Conservation (phyloP, 1,140 invertebrate species). For the Microplitis mediator region DNA sequence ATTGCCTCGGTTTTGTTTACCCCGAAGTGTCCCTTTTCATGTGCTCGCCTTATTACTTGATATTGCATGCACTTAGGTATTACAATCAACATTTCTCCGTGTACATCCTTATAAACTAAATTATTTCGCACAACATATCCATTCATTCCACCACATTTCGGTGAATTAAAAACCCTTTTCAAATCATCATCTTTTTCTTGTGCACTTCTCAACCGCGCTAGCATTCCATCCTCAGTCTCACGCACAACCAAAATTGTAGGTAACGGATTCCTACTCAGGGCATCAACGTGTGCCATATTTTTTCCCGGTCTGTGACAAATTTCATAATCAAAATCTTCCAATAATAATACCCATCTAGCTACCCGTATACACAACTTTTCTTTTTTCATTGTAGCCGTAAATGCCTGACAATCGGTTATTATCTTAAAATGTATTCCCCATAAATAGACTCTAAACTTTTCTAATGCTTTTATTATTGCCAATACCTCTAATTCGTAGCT, state of each 20-base stretch:
- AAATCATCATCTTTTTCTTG: conserved; percentile 23
- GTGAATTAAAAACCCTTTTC: not conserved
- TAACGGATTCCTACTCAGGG: conserved; percentile 42
- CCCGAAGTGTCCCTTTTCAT: conserved; percentile 48
- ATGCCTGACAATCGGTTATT: conserved; percentile 49
- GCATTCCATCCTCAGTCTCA: conserved; percentile 28
- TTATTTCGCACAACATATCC: not conserved
- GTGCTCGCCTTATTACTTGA: conserved; percentile 30
- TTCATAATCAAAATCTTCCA: conserved; percentile 38
- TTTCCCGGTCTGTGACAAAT: conserved; percentile 37
- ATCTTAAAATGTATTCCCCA: conserved; percentile 46
- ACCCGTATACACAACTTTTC: conserved; percentile 41
- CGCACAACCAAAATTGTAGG: not conserved
- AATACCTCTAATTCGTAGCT: no score
- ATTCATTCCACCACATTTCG: not conserved
- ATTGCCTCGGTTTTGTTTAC: conserved; percentile 50
- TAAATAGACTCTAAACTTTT: conserved; percentile 46
- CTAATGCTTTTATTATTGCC: no score
- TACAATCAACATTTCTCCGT: conserved; percentile 17
- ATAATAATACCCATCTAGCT: conserved; percentile 47
- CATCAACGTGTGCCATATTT: conserved; percentile 45
- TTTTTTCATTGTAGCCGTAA: conserved; percentile 38
- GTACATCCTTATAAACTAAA: conserved; percentile 8
- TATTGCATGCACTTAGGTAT: conserved; percentile 29
- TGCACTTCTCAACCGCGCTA: conserved; percentile 15